Conservation (phyloP, 2,888 invertebrate species). For the Andrena hattorfiana region DNA sequence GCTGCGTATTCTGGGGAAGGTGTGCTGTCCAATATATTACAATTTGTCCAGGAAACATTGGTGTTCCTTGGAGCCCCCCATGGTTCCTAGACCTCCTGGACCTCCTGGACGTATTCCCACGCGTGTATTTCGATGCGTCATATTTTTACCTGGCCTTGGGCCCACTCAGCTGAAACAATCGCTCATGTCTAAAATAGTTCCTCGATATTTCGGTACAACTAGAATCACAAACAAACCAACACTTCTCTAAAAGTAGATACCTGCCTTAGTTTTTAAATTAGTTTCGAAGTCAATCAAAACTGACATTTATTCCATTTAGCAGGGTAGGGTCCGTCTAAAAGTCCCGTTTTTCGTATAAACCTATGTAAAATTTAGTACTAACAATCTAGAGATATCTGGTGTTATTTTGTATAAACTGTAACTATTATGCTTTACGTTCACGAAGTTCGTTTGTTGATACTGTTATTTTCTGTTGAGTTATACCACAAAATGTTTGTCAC, state of each 20-base stretch:
- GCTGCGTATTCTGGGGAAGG: conserved; percentile 59
- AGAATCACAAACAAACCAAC: neutral
- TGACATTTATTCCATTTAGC: too few relatives aligned
- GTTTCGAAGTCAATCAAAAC: too few relatives aligned
- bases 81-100: conserved; percentile 59
- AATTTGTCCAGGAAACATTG: conserved; percentile 78
- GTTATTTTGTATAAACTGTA: too few relatives aligned
- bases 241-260: neutral
- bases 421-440: too few relatives aligned
- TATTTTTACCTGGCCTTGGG: conserved; percentile 23
- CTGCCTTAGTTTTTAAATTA: neutral
- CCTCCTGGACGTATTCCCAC: conserved; percentile 52
- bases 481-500: too few relatives aligned
- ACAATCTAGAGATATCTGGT: too few relatives aligned
- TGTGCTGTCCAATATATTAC: conserved; percentile 77
- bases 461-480: too few relatives aligned
- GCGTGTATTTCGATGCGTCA: conserved; percentile 44
- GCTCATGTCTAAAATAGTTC: conserved; percentile 1
- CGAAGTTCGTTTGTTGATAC: too few relatives aligned
- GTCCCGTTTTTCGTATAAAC: too few relatives aligned
- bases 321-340: too few relatives aligned
- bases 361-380: too few relatives aligned
- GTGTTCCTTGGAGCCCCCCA: conserved; percentile 72
- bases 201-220: neutral
- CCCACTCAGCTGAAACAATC: neutral